A percentile compares a stretch with the other conserved stretches of the same genome.
These are phyloP conservation scores for Petroica traversi DNA, from an alignment of 2,113 vertebrate genomes.

Conservation along the genomic window DNA sequence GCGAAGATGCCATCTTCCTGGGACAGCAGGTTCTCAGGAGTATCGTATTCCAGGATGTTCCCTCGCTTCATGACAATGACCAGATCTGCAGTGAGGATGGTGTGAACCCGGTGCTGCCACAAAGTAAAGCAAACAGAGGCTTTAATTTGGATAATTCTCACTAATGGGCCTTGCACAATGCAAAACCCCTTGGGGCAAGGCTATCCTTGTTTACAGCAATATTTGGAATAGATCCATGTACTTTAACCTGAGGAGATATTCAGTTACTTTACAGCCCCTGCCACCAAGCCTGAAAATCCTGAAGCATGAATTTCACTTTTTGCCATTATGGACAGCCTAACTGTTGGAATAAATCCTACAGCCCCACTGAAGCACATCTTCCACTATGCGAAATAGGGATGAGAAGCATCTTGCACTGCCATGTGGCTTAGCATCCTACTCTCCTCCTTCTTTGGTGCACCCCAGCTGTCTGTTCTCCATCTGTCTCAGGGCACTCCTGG, in stretches of 20 bases:
- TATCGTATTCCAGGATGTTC: constrained; percentile 93
- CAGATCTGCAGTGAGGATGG: constrained; percentile 93
- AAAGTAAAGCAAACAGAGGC: background rate
- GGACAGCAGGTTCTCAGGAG: constrained; percentile 89
- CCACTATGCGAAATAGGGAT: background rate
- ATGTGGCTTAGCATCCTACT: background rate
- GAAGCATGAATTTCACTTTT: background rate
- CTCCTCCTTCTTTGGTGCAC: background rate
- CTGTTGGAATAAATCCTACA: background rate
- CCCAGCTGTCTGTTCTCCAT: background rate
- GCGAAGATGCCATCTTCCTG: constrained; percentile 92
- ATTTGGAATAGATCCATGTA: background rate
- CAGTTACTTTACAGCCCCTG: background rate
- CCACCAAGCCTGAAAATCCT: background rate
- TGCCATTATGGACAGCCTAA: background rate
- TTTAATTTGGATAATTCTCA: background rate
- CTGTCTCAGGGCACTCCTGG: background rate
- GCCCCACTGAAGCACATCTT: background rate
- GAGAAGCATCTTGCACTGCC: background rate
- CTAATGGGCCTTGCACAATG: background rate
- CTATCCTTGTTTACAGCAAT: background rate
- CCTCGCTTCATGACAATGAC: constrained; percentile 98
- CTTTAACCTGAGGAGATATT: background rate
- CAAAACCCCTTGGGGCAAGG: background rate
- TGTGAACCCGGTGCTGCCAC: constrained; percentile 93